Evolutionary conservation across 1,140 invertebrate species (phyloP), one percentile per base, ranked within the genome.

Genomic region (Sesamia nonagrioides): DNA sequence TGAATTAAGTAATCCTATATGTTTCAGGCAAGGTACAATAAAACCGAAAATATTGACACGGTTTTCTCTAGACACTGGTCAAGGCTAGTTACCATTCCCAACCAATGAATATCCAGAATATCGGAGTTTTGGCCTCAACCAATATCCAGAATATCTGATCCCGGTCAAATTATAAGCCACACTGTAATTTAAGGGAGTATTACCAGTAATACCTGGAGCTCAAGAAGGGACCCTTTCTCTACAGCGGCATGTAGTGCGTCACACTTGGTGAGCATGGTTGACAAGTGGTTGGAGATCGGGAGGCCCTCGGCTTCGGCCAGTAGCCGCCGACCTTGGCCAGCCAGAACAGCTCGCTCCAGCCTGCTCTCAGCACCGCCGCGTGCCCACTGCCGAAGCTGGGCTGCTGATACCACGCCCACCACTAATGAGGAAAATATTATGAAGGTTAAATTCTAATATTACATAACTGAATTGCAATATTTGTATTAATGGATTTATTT

Each of bases 261-360:
- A 45, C 97, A 97, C 90, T 96, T 97, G 7, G 95, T 96, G 95
- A 98, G 96, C 73, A 97, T 96, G 48, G 95, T 95, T 0, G 97
- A 96, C 52, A 98, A 97, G 77, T 96, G 95, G 81, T 96, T 93
- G 0, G 97, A 96, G 78, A 96, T 95, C 6, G 96, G 95, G 88
- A 97, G 96, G 0, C 96, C 94, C 0, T 96, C 96, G 56, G 96
- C 95, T 89, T 97, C 96, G 11, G 96, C 96, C 54, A 98, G 88
- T 21, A 98, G 91, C 81, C 97, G 96, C 45, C 96, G 96, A 27
- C 97, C 97, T 92, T 97, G 97, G 1, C 98, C 98, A 79, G 97
- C 97, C 9, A 98, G 91, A 1, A 98, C 96, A 0, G 97, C 94
- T 85, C 97, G 96, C 94, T 98, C 97, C 77, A 98, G 93, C 86